A percentile compares a stretch with the other conserved stretches of the same genome.
Conservation (phyloP, 2,888 invertebrate species). For the Danaus chrysippus region DNA sequence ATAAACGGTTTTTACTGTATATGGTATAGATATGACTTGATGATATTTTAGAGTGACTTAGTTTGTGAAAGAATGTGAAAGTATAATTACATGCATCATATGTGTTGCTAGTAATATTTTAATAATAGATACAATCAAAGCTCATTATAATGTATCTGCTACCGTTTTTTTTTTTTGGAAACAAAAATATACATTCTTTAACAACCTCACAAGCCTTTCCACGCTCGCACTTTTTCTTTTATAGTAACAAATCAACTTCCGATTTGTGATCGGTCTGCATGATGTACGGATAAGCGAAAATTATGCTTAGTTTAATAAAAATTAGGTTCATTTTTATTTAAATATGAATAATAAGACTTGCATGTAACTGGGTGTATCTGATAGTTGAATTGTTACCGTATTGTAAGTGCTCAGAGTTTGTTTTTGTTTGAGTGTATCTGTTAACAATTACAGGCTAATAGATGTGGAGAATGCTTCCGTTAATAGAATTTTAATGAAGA, state of each 20-base stretch:
- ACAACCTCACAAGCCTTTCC: constrained; percentile 42
- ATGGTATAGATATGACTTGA: no score
- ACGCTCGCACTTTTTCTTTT: constrained; percentile 38
- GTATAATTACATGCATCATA: no score
- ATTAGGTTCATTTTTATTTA: constrained; percentile 33
- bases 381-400: constrained; percentile 29
- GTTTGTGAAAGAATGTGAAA: no score
- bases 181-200: constrained; percentile 30
- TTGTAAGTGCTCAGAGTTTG: neutral
- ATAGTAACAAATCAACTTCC: constrained; percentile 59
- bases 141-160: neutral
- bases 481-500: constrained; percentile 80
- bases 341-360: neutral
- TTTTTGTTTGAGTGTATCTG: accelerated
- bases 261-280: constrained; percentile 58
- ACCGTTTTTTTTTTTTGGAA: constrained; percentile 1
- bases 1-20: no score
- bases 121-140: no score
- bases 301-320: constrained; percentile 19
- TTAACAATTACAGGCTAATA: constrained; percentile 33
- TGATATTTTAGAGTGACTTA: no score
- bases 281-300: constrained; percentile 31
- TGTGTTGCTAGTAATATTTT: no score
- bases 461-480: constrained; percentile 72
- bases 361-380: constrained; percentile 20